Evolutionary conservation across 2,113 vertebrate species (phyloP).

Genomic region (Mormyrus iriodes): DNA sequence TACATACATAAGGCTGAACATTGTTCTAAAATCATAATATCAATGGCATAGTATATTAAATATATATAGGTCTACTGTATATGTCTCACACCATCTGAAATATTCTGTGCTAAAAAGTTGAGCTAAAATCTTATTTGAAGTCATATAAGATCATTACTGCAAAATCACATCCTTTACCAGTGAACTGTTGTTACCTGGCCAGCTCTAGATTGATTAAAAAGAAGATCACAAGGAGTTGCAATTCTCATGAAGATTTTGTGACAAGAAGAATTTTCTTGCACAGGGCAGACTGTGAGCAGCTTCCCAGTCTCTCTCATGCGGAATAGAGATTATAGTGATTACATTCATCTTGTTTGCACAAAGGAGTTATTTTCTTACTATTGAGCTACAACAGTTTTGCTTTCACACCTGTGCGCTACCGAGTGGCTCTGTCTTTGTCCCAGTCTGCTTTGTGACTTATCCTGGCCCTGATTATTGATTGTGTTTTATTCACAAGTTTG

Average conservation of each 20-base stretch:
- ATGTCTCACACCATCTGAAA: background rate
- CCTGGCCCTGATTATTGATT: background rate
- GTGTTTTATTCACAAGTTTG: too few species aligned
- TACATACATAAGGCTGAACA: too few species aligned
- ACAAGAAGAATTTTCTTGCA: background rate
- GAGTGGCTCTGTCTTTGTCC: background rate
- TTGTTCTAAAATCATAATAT: background rate
- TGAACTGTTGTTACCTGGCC: too few species aligned
- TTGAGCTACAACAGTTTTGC: background rate
- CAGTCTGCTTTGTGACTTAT: background rate
- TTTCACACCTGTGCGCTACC: background rate
- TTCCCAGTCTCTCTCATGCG: background rate
- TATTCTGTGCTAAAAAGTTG: background rate
- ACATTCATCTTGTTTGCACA: background rate
- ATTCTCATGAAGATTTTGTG: background rate
- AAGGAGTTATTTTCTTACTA: background rate
- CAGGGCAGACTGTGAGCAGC: background rate
- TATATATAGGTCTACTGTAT: background rate
- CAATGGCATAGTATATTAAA: background rate
- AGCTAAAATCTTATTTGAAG: background rate
- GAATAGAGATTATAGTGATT: background rate
- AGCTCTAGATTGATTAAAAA: too few species aligned
- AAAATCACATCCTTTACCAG: background rate
- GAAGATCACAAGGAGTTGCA: too few species aligned
- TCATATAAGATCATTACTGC: background rate